phyloP scores from a whole-genome alignment of 2,797 vertebrate genomes.

The Eleutherodactylus coqui region DNA sequence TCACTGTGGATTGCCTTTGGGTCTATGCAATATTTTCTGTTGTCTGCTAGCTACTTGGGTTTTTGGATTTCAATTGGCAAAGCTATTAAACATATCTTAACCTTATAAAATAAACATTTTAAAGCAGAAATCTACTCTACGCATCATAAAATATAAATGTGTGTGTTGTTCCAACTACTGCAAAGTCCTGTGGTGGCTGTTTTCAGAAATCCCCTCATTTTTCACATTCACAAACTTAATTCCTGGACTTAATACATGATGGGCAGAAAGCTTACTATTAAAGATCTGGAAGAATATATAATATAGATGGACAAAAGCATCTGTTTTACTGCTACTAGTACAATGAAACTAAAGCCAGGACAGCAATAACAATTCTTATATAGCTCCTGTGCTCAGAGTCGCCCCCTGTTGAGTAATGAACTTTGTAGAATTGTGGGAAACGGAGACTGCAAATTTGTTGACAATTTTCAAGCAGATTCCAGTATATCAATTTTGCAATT shows the following conservation, averaged over 20 bases:
- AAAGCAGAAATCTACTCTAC: conserved; percentile 45
- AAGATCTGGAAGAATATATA: background rate
- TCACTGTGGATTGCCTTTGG: background rate
- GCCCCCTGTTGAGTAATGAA: background rate
- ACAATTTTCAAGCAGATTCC: no score
- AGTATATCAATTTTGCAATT: no score
- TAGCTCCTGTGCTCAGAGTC: background rate
- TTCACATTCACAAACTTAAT: conserved; percentile 40
- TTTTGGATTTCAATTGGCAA: conserved; percentile 43
- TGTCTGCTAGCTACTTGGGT: conserved; percentile 14
- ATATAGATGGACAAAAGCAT: background rate
- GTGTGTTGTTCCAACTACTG: conserved; percentile 18
- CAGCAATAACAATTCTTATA: background rate
- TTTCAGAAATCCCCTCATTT: conserved; percentile 46
- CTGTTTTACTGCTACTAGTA: background rate
- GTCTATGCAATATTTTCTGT: conserved; percentile 27
- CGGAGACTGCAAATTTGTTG: no score
- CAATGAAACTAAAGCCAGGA: background rate
- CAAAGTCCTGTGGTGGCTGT: conserved; percentile 37
- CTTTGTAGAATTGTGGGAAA: no score
- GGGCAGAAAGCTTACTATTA: background rate
- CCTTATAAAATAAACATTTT: conserved; percentile 57
- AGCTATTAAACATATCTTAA: conserved; percentile 51
- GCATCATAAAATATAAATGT: conserved; percentile 54
- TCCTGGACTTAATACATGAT: conserved; percentile 5